Base-by-base conservation (phyloP, 2,888 invertebrate genomes). In the Teleiodes luculella region DNA sequence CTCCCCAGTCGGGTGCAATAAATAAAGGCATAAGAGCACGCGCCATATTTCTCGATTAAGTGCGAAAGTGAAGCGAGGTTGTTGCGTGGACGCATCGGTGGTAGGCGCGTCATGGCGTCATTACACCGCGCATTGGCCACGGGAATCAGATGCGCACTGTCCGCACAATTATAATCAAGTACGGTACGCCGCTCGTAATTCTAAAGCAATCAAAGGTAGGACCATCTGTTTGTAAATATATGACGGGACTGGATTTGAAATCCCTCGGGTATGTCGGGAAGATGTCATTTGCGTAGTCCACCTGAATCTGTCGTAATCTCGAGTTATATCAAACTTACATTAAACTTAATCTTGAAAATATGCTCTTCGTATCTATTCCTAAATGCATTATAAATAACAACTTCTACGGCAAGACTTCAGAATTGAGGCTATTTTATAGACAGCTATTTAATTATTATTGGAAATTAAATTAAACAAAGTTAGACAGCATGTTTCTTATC, bases 41-140 rank as follows among this genome's bases (percentile, higher is more conserved):
- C 78, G 82, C 88, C 86, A 88, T 88, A 88, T 88, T 87, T 88
- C 87, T 86, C 85, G 88, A 88, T 88, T 88, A 88, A 85, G 83
- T 85, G 85, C 86, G 81, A 87, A 87, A 84, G 86, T 83, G 80
- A 82, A 71, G 82, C 80, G 68, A 69, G 65, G 39, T 64, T 65
- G 60, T 49, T 53, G 51, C n/a, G 51, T 55, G 50, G 30, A 55
- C 57, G 65, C 71, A 63, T 62, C 67, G 68, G 74, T 75, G 80
- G 83, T 81, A 80, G 82, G 76, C 76, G 68, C 80, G 79, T 83
- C 84, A 86, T 86, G 76, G 68, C 80, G 79, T 83, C 84, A 86
- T 86, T 85, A 86, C 80, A 71, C 72, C 65, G 70, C 67, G 78
- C 74, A 86, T 89, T 86, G 84, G 89, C 79, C 88, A 88, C 86